Base-by-base conservation (phyloP, 2,888 invertebrate species). In the Phaonia tiefii region DNA sequence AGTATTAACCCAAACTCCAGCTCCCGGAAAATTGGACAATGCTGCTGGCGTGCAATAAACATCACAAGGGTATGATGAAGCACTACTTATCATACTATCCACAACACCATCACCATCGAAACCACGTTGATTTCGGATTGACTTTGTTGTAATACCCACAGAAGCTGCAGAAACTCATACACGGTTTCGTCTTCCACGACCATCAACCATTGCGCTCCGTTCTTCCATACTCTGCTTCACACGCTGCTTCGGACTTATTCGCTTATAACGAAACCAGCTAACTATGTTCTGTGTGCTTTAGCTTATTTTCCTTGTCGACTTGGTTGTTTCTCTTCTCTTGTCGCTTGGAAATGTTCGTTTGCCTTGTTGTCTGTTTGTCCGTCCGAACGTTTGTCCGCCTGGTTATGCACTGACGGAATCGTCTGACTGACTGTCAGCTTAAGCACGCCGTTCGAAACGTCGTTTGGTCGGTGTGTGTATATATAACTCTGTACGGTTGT, bases 111-210 rank as follows among this genome's bases (percentile, higher is more conserved):
- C 42, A 42, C 63, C 26, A 37, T 60, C 20, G 37, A 67, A 75
- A 81, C 75, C 81, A 81, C 81, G 81, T 81, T 81, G 71, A 69
- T 63, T 67, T 70, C 49, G 26, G 63, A 17, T 63, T 17, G 37
- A 20, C 22, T 42, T 63, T 63, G 39, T 42, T 60, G 42, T 63
- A 63, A 58, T 2, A 42, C 13, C 25, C 67, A 39, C 58, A 73
- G 65, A 80, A 65, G 72, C 69, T 80, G 72, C 72, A 79, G 51
- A 60, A 71, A 67, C 58, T 60, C 25, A 51, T 42, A 60, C 49
- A 54, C 63, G 63, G 22, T 37, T 69, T 37, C 58, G 37, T 39
- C 42, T 69, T 73, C 31, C 46, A 15, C 26, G n/a, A 69, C 39
- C 67, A 63, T 49, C 10, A 49, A 22, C 31, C 22, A 67, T 42